Base-by-base conservation (phyloP, 2,113 vertebrate species). In the Pteropus alecto region DNA sequence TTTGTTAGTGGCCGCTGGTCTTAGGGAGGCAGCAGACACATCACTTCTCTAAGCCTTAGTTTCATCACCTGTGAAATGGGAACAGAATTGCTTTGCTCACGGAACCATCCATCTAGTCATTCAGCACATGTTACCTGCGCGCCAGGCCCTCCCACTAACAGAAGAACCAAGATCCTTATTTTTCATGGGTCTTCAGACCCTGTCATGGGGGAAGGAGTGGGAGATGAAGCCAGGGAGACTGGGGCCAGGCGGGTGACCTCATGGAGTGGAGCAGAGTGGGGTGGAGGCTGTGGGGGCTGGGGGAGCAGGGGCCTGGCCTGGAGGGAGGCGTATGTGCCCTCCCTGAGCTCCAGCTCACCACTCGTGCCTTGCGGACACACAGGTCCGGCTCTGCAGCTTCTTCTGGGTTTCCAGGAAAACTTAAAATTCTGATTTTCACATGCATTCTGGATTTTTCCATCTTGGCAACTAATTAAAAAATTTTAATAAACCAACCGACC, bases 251-350 rank as follows among this genome's bases (percentile, higher is more conserved):
- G 2, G 48, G 11, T 22, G n/a, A 51, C 56, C 38, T 86, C 24
- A 12, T 19, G 51, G 26, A 16, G 68, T 51, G 9, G 21, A 41
- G 15, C n/a, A 60, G 15, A 33, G 9, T 4, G 18, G 56, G 22
- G 1, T 21, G 11, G 63, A 24, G 61, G 18, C 15, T 18, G 19
- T 0, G 3, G 56, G 19, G 70, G 13, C 65, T 26, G 1, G 0
- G 9, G 38, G 63, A 13, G 28, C 14, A 18, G 61, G 15, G 28
- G 11, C 24, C 90, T 56, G 60, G 28, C 65, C 41, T 28, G 65
- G 15, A 13, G 30, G 14, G n/a, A 51, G 12, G 13, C 54, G 0
- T 8, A 0, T 35, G 26, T 14, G 5, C 18, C 0, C 1, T 16
- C 10, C 13, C 26, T 3, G 21, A 35, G 24, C 51, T 16, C 35